A percentile compares a stretch with the other conserved stretches of the same genome.
These are phyloP conservation scores for Lasioglossum lativentre DNA, from an alignment of 2,888 invertebrate species.

Conservation along the genomic window DNA sequence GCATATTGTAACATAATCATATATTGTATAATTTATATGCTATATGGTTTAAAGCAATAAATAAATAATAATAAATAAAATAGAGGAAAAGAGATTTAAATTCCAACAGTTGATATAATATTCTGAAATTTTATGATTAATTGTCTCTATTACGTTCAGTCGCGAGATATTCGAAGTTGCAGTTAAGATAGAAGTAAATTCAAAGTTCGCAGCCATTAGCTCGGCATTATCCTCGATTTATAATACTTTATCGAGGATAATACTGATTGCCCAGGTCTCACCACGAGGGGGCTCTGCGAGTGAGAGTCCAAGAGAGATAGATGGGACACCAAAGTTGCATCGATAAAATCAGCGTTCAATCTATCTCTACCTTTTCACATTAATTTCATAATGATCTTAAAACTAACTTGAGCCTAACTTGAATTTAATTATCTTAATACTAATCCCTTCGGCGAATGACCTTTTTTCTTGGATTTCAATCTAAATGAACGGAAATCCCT, in stretches of 20 bases:
- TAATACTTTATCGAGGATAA: conserved; percentile 15
- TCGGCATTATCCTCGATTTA: conserved; percentile 7
- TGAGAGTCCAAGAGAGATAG: background rate
- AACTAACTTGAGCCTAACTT: background rate
- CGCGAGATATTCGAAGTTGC: background rate
- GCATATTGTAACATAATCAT: too few species aligned
- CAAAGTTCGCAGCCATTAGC: conserved; percentile 2
- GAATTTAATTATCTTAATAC: background rate
- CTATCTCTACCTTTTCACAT: background rate
- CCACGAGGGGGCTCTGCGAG: background rate
- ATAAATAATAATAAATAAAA: too few species aligned
- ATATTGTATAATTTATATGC: too few species aligned
- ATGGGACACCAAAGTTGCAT: conserved; percentile 6
- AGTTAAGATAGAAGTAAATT: conserved; percentile 7
- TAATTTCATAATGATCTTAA: conserved; percentile 13
- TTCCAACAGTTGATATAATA: background rate
- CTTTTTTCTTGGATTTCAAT: conserved; percentile 1
- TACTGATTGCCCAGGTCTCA: conserved; percentile 7
- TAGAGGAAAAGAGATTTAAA: too few species aligned
- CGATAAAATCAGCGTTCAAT: conserved; percentile 10
- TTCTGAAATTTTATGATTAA: background rate
- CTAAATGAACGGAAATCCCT: background rate
- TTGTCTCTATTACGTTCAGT: background rate
- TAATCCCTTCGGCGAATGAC: background rate
- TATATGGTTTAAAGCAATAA: too few species aligned